These are phyloP conservation scores for Cyrtodaria siliqua DNA, from an alignment of 2,888 invertebrate genomes.

Conservation along the genomic window DNA sequence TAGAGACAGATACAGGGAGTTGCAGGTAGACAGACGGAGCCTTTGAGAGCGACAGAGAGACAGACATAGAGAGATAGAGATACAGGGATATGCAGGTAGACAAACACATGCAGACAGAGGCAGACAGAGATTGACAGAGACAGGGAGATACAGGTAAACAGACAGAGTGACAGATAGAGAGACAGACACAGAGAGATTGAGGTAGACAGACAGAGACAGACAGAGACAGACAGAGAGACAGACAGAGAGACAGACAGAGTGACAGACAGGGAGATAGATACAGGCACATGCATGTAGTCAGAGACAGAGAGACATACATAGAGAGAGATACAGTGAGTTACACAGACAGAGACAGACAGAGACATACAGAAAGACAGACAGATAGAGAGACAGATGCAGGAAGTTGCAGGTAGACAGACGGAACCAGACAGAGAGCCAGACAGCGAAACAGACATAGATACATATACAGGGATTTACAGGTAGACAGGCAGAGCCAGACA, in stretches of 20 bases:
- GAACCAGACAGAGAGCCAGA: no score
- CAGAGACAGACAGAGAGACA: slow-evolving; percentile 3
- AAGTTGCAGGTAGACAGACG: no score
- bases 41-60: background rate
- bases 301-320: background rate
- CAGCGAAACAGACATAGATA: background rate
- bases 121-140: slow-evolving; percentile 16
- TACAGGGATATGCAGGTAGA: slow-evolving; percentile 4
- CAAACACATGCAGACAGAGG: slow-evolving; percentile 15
- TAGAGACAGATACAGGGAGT: background rate
- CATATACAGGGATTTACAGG: background rate
- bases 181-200: slow-evolving; percentile 2
- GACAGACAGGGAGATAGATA: no score
- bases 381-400: no score
- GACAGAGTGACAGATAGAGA: background rate
- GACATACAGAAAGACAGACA: no score
- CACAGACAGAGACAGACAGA: slow-evolving; percentile 1
- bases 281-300: background rate
- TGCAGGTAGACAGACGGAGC: background rate
- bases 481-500: background rate
- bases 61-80: no score
- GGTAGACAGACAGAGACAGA: slow-evolving; percentile 1
- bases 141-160: background rate
- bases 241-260: slow-evolving; percentile 3
- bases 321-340: background rate